Base-by-base conservation (phyloP, 2,888 invertebrate genomes). In the Panopea generosa region DNA sequence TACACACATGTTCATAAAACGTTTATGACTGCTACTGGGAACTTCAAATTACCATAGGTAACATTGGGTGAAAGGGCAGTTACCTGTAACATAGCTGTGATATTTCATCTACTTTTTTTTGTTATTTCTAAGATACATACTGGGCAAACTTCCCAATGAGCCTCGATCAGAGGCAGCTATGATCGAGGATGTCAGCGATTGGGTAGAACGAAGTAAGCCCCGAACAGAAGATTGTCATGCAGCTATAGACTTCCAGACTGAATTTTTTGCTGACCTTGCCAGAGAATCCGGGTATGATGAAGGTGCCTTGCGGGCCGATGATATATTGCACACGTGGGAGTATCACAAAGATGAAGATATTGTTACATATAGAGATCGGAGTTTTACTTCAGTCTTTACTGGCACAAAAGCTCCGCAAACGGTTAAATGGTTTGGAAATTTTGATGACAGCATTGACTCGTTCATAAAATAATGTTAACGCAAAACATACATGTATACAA, bases 361-460 rank as follows among this genome's bases (percentile, higher is more conserved):
- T 7, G 16, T 49, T 4, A 82, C 72, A 0, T 77, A 75, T 60
- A 65, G 82, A 29, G 77, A 81, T 33, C 11, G 66, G 9, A 33
- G 38, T 14, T 75, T 69, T 40, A 29, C 27, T 24, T 75, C 77
- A 0, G 11, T 69, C 1, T 77, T 59, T 27, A 75, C 82, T 1
- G 68, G 61, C 0, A 77, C 61, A 1, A 18, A n/a, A 27, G 38
- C 81, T 9, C 53, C 71, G 0, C 20, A 40, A 9, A 61, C 27
- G 14, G 27, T n/a, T 11, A n/a, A 78, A 2, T 71, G 82, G 73
- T 63, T 65, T 60, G 40, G 63, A 43, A 61, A 77, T 7, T 57
- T 80, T 67, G 77, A 85, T 75, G 77, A 84, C 59, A 53, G 76
- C 49, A 49, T 81, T 65, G 59, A 78, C 29, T 67, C 76, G 61